Conservation (phyloP, 2,888 invertebrate species). For the Iphiclides podalirius region DNA sequence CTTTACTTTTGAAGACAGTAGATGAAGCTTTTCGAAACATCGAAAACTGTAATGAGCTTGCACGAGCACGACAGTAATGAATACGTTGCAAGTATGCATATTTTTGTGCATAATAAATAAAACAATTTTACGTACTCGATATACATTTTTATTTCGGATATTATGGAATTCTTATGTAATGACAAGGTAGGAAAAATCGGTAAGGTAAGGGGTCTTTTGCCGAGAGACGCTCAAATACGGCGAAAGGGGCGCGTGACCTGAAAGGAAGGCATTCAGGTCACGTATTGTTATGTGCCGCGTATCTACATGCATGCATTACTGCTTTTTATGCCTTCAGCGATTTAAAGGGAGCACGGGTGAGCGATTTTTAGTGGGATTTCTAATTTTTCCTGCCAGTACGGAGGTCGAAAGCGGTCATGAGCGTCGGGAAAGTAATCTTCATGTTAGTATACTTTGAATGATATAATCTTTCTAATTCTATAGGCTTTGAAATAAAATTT, state of each 20-base stretch:
- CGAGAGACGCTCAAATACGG: constrained; percentile 7
- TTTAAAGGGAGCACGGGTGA: constrained; percentile 38
- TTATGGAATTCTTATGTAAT: constrained; percentile 3
- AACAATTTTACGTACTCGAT: neutral
- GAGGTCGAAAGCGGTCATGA: too few species aligned
- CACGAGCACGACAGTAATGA: too few species aligned
- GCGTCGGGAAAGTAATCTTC: too few species aligned
- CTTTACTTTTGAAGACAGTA: too few species aligned
- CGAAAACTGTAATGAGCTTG: too few species aligned
- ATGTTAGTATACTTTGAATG: too few species aligned
- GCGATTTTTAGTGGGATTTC: constrained; percentile 19
- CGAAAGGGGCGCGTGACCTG: constrained; percentile 17
- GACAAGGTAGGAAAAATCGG: constrained; percentile 11
- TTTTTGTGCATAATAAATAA: too few species aligned
- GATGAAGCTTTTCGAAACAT: too few species aligned
- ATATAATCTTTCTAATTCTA: too few species aligned
- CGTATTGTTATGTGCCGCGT: constrained; percentile 37
- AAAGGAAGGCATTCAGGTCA: constrained; percentile 34
- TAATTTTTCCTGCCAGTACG: constrained; percentile 4
- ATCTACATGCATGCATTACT: constrained; percentile 35
- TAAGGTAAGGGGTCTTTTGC: constrained; percentile 7
- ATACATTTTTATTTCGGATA: neutral
- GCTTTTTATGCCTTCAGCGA: constrained; percentile 40
- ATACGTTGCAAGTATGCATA: too few species aligned
- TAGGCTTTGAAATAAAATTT: too few species aligned